phyloP scores from a whole-genome alignment of 2,113 vertebrate species.

The Polypterus senegalus region DNA sequence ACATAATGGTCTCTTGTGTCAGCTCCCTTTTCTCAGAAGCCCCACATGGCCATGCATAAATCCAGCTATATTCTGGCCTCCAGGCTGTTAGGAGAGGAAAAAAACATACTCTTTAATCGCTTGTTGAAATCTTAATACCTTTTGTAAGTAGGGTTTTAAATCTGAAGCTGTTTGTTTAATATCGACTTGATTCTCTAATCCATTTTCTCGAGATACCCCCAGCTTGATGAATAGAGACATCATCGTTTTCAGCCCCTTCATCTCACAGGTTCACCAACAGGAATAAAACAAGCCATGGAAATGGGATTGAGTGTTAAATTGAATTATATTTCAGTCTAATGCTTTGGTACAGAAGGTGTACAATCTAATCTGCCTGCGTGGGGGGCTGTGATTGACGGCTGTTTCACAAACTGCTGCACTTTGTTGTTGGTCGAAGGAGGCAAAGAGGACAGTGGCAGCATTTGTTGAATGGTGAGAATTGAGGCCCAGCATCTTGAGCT shows the following conservation, averaged over 20 bases:
- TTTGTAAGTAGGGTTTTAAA: slow-evolving; percentile 41
- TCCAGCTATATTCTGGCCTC: too few species aligned
- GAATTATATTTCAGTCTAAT: slow-evolving; percentile 35
- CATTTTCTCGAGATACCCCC: slow-evolving; percentile 31
- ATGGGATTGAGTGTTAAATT: slow-evolving; percentile 49
- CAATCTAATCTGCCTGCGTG: slow-evolving; percentile 29
- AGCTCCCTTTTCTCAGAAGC: too few species aligned
- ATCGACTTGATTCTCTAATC: slow-evolving; percentile 35
- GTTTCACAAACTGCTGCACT: neutral
- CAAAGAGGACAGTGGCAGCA: too few species aligned
- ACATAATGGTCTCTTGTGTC: too few species aligned
- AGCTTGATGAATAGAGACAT: slow-evolving; percentile 25
- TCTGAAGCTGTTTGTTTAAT: slow-evolving; percentile 37
- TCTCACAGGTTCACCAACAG: slow-evolving; percentile 24
- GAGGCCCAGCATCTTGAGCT: too few species aligned
- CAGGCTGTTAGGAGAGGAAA: too few species aligned
- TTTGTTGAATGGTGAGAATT: too few species aligned
- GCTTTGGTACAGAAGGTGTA: slow-evolving; percentile 50
- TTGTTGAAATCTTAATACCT: slow-evolving; percentile 40
- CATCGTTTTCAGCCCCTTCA: slow-evolving; percentile 20
- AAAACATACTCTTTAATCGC: slow-evolving; percentile 37
- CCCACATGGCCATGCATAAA: too few species aligned
- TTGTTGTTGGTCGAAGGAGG: too few species aligned
- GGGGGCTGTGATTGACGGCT: slow-evolving; percentile 10
- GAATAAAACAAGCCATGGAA: slow-evolving; percentile 38